Evolutionary conservation across 2,113 vertebrate species (phyloP), one percentile per base, ranked within the genome.

Genomic region (Struthio camelus): DNA sequence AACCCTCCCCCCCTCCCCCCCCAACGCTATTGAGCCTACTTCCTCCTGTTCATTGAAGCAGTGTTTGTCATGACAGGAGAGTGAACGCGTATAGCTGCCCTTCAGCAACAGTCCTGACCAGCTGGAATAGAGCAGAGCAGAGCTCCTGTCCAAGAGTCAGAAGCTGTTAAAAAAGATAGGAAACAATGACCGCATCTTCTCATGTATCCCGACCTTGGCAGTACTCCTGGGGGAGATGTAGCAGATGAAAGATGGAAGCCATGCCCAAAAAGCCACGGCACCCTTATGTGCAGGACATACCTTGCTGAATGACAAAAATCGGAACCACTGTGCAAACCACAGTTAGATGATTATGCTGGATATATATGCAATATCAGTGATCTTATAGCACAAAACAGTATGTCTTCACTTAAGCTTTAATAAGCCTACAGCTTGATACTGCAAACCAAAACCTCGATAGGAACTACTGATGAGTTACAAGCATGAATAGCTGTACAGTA

Each of bases 201-300:
- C 6, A 1, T 3, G n/a, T 9, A 17, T 15, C 73, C 42, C 28
- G 48, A 46, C 36, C 54, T 84, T 14, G 4, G 11, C 40, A 40
- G 85, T 14, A 30, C 69, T 75, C 80, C 48, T 0, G 1, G 62
- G 71, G 81, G 71, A 75, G 38, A 70, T 15, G 18, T 11, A 67
- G 72, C 12, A 11, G 61, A 19, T 10, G 67, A 66, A 48, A 85
- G 70, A 23, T 1, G 4, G 54, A 75, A 46, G 48, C 13, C 36
- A 27, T 5, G 24, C 20, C 34, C 83, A 24, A 24, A 32, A 54
- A n/a, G 50, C 24, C 34, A 24, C 30, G 0, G 0, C 34, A 7
- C 44, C 59, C 42, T 42, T 28, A 1, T 0, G 6, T 20, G 65
- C 77, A 70, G 80, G 80, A 80, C 3, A 0, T 20, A 70, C 72